These are phyloP conservation scores for Rhaphigaster nebulosa DNA, from an alignment of 2,888 invertebrate genomes.

Conservation along the genomic window DNA sequence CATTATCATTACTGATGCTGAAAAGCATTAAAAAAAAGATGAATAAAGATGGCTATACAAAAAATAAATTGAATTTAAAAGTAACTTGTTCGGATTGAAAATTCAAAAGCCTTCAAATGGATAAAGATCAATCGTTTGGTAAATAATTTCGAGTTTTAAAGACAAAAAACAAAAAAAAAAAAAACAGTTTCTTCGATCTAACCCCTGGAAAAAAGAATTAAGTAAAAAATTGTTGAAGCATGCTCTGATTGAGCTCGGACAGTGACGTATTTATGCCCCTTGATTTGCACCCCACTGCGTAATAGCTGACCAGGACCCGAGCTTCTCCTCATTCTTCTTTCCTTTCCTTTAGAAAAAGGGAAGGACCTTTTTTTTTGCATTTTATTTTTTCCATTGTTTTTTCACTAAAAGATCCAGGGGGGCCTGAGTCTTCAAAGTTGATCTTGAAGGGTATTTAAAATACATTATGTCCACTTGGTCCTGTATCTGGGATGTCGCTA, in stretches of 20 bases:
- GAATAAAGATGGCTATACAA: not conserved
- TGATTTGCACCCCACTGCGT: not conserved
- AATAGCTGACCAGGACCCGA: not conserved
- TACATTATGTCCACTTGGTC: not conserved
- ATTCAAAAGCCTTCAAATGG: not conserved
- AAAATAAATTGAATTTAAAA: slow-evolving; percentile 12
- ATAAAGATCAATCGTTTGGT: not conserved
- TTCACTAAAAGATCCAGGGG: slow-evolving; percentile 18
- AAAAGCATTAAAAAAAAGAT: not conserved
- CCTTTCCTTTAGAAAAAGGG: not conserved
- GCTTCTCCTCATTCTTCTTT: not conserved
- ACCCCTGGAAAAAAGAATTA: not conserved
- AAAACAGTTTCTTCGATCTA: not conserved
- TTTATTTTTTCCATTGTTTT: slow-evolving; percentile 27
- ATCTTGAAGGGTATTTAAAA: slow-evolving; percentile 48
- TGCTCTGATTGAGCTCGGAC: slow-evolving; percentile 42
- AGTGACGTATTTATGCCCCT: slow-evolving; percentile 42
- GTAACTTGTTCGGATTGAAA: not conserved
- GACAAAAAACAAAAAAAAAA: not conserved
- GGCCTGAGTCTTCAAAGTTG: slow-evolving; percentile 45
- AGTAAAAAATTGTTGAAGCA: not conserved
- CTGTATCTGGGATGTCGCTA: slow-evolving; percentile 5
- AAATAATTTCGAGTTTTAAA: slow-evolving; percentile 28
- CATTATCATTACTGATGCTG: not conserved
- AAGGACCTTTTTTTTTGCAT: not conserved